Base-by-base conservation (phyloP, 2,797 vertebrate genomes). In the Fundulus diaphanus region DNA sequence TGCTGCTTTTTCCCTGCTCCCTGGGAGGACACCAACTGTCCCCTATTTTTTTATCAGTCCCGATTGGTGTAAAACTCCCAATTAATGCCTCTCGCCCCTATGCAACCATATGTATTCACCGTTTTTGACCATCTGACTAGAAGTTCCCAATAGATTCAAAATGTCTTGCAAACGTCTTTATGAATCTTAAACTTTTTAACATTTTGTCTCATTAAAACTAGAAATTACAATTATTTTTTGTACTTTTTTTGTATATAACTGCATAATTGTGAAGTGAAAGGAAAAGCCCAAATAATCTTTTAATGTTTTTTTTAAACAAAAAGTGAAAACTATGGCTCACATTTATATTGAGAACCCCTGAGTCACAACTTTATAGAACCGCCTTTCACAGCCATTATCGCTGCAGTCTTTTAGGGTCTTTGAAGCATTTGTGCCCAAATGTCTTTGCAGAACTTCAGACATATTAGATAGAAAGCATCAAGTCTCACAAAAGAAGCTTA, bases 11-110 rank as follows among this genome's bases (percentile, higher is more conserved):
- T 82, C 82, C 65, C 51, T 5, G 22, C 86, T 88, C 83, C 76
- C 80, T 54, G 51, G 72, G 82, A 76, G 11, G 83, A 87, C 67
- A 82, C 85, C 90, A 83, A 88, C 89, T 90, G 91, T 86, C 87
- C 76, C 57, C 20, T 31, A 70, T 27, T 86, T 37, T 71, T 79
- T 3, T 22, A 9, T 71, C 49, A n/a, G 73, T 68, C 27, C 31
- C 35, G n/a, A 11, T 56, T 9, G 2, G 37, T 31, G 65, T 20
- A n/a, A 80, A 5, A 40, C 27, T 16, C 59, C 63, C 54, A 63
- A 52, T 82, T 52, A 63, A 61, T 63, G 35, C 46, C 59, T 56
- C 63, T 77, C 46, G 52, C 42, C 56, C 77, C 52, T 72, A 49
- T 44, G 37, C 7, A 56, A 27, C 48, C 54, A 67, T 37, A 72